phyloP scores from a whole-genome alignment of 2,113 vertebrate species.

The Egretta garzetta region DNA sequence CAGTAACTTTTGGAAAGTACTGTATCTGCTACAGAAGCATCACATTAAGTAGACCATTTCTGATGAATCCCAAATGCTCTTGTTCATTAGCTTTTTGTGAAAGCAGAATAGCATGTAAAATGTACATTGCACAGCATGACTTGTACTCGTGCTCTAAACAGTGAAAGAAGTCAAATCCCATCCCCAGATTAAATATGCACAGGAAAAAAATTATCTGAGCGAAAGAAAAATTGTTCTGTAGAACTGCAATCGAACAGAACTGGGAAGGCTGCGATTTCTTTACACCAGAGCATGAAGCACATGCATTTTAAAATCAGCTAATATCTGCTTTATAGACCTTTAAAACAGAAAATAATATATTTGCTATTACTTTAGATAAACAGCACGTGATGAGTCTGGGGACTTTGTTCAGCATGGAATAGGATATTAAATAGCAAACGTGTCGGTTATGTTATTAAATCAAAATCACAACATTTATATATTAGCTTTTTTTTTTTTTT shows the following conservation, averaged over 20 bases:
- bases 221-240: background rate
- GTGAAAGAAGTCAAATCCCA: background rate
- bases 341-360: constrained; percentile 39
- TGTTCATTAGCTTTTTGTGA: constrained; percentile 16
- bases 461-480: background rate
- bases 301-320: constrained; percentile 51
- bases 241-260: background rate
- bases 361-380: constrained; percentile 64
- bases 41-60: constrained; percentile 49
- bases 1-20: constrained; percentile 40
- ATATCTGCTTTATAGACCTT: constrained; percentile 46
- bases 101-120: constrained; percentile 21
- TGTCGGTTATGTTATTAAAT: constrained; percentile 36
- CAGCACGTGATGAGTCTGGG: constrained; percentile 19
- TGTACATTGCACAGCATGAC: background rate
- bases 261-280: background rate
- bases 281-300: background rate
- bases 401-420: constrained; percentile 5
- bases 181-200: background rate
- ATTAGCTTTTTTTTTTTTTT: background rate
- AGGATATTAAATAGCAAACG: constrained; percentile 36
- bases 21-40: background rate
- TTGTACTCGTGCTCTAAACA: background rate
- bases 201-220: background rate
- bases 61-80: constrained; percentile 32